Base-by-base conservation (phyloP, 2,797 vertebrate species). In the Botia kubotai region DNA sequence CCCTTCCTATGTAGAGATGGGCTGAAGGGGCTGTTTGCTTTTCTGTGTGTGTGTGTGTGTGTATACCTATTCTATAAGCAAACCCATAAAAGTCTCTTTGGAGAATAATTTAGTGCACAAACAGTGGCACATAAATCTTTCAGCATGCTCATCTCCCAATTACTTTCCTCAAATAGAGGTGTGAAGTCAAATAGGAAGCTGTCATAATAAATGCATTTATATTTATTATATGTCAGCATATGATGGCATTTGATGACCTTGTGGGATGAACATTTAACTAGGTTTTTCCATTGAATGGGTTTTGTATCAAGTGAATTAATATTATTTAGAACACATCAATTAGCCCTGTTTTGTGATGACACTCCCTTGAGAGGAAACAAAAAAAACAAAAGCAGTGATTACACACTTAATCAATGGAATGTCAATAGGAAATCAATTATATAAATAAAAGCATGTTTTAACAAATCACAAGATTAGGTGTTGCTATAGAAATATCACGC, bases 11-110 rank as follows among this genome's bases (percentile, higher is more conserved):
- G 16, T 26, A 23, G 75, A 82, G 19, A 33, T 72, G 36, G 39
- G 13, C 63, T 79, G 58, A 23, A 65, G 55, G 72, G 79, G 68
- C 68, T 87, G 85, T 71, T 63, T 72, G 83, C 69, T 87, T 82
- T 12, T 60, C 19, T 72, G 53, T 76, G 69, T 72, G 70, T 71
- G 21, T 80, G 79, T 60, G 11, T 53, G 52, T 55, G 16, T 58
- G 17, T 16, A 77, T 63, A 58, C 17, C 29, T 65, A 6, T 65
- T 62, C 62, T 69, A 16, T 19, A 11, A 76, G 26, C 68, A 53
- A 63, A 72, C 33, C 55, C 26, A 55, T 19, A 55, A 72, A 66
- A 23, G 29, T 48, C 39, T 50, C n/a, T 50, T 10, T 58, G 52
- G 8, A 23, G 33, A 33, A 39, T 62, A 6, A 63, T 72, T 72